Evolutionary conservation across 2,797 vertebrate genomes (phyloP).

Genomic region (Falco naumanni): DNA sequence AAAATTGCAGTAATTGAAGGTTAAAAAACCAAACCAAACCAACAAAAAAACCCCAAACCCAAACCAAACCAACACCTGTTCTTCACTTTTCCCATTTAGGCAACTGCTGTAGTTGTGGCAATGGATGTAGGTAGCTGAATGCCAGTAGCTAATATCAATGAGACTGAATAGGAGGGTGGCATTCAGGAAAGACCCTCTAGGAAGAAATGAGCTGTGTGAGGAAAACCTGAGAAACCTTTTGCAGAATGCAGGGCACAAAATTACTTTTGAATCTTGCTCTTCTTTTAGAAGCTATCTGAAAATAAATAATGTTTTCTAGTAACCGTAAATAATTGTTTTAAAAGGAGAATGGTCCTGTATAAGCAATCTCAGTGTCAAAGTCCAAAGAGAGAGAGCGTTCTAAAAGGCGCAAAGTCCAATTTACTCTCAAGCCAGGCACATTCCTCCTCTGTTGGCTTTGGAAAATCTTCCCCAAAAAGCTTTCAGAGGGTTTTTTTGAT

Average conservation of each 20-base stretch:
- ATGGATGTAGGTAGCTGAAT: background rate
- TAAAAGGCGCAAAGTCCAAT: background rate
- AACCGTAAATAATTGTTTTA: background rate
- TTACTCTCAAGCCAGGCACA: background rate
- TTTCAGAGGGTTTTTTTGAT: background rate
- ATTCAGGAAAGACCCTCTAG: background rate
- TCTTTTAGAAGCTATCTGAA: slow-evolving; percentile 5
- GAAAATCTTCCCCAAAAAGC: background rate
- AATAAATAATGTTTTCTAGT: background rate
- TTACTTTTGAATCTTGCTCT: background rate
- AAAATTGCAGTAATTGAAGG: background rate
- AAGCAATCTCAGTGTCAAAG: background rate
- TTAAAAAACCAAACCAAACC: background rate
- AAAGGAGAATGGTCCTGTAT: background rate
- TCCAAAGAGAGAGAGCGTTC: background rate
- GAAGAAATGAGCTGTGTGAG: background rate
- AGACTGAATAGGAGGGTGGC: background rate
- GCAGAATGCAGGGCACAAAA: background rate
- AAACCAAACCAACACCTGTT: background rate
- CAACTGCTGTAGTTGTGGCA: background rate
- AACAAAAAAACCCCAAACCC: background rate
- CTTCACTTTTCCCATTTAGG: background rate
- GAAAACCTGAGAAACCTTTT: background rate
- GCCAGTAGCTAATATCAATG: background rate
- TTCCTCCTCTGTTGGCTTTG: background rate